phyloP scores from a whole-genome alignment of 2,113 vertebrate species.

The Apistogramma diplotaenia region DNA sequence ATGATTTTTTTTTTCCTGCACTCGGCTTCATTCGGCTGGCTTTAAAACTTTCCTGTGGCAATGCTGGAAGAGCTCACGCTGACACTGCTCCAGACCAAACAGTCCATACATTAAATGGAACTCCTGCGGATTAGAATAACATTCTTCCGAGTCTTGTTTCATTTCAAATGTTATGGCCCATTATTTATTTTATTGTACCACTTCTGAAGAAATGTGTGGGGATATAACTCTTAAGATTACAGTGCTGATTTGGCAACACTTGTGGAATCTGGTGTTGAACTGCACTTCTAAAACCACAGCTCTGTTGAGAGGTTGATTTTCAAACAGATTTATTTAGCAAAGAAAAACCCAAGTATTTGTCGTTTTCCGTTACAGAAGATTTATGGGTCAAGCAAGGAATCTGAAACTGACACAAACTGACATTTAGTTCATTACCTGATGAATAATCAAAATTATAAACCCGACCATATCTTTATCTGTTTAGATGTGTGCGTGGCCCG shows the following conservation, averaged over 20 bases:
- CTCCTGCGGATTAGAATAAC: not conserved
- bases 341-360: not conserved
- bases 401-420: not conserved
- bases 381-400: not conserved
- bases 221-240: not conserved
- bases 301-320: not conserved
- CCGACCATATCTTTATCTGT: not conserved
- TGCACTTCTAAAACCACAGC: not conserved
- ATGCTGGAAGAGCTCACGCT: not conserved
- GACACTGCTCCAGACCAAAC: not conserved
- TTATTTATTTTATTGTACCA: not conserved
- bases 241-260: not conserved
- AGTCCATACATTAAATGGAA: slow-evolving; percentile 3
- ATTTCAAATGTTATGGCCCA: not conserved
- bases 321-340: not conserved
- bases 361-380: not conserved
- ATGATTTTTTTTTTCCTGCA: not conserved
- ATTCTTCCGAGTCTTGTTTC: not conserved
- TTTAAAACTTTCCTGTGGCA: not conserved
- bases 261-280: not conserved
- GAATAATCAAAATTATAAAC: not conserved
- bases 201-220: not conserved
- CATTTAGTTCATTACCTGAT: not conserved
- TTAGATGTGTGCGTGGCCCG: not conserved
- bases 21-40: not conserved